phyloP scores from a whole-genome alignment of 1,140 invertebrate species.

The Globodera rostochiensis region DNA sequence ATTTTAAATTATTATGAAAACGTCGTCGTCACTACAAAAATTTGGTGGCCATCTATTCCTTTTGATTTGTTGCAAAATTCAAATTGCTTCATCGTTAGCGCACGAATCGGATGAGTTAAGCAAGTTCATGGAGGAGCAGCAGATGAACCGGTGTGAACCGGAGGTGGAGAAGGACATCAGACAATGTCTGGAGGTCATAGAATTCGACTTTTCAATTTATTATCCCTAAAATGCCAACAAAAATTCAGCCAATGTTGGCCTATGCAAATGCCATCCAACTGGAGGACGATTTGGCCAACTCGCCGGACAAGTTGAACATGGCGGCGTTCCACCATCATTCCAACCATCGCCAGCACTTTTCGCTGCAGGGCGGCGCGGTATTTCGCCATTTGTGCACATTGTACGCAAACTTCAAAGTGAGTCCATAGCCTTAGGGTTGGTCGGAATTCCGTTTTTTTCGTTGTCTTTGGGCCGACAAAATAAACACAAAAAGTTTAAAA shows the following conservation, averaged over 20 bases:
- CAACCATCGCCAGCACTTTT: constrained; percentile 15
- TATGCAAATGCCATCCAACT: constrained; percentile 27
- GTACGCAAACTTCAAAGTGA: too few relatives aligned
- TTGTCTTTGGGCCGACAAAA: too few relatives aligned
- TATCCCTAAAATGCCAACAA: not conserved
- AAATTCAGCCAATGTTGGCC: constrained; percentile 19
- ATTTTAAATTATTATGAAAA: too few relatives aligned
- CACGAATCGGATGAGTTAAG: not conserved
- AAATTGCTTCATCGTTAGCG: too few relatives aligned
- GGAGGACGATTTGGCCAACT: not conserved
- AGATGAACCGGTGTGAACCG: not conserved
- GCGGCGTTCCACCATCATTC: not conserved
- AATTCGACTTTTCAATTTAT: too few relatives aligned
- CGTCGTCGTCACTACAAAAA: too few relatives aligned
- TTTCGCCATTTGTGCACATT: constrained; percentile 2
- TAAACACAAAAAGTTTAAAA: too few relatives aligned
- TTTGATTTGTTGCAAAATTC: constrained; percentile 8
- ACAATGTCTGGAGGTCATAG: not conserved
- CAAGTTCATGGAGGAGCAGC: not conserved
- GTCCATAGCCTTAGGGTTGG: too few relatives aligned
- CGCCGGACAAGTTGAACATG: not conserved
- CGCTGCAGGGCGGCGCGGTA: constrained; percentile 20
- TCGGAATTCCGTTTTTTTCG: too few relatives aligned
- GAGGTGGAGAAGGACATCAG: not conserved
- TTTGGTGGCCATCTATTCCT: too few relatives aligned